phyloP scores from a whole-genome alignment of 2,888 invertebrate genomes.

The Acleris laterana region DNA sequence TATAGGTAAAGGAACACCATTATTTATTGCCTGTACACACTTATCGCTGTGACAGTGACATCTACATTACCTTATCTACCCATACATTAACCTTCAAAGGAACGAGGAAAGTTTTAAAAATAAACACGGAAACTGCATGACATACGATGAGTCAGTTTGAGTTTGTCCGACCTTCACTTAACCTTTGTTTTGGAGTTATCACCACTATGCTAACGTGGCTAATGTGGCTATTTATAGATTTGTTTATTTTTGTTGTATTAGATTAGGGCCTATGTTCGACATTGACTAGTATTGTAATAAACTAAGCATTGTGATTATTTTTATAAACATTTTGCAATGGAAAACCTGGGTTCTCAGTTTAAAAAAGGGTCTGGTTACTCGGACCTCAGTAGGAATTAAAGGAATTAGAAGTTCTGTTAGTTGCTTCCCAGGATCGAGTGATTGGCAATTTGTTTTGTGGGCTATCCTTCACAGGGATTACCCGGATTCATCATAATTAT shows the following conservation, averaged over 20 bases:
- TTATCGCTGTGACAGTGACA: conserved; percentile 18
- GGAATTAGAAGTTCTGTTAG: no score
- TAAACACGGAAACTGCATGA: conserved; percentile 22
- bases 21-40: conserved; percentile 17
- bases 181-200: conserved; percentile 45
- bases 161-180: conserved; percentile 13
- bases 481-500: no score
- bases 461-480: no score
- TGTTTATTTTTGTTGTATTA: conserved; percentile 11
- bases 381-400: no score
- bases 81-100: conserved; percentile 32
- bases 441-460: no score
- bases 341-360: no score
- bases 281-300: neutral
- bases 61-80: conserved; percentile 25
- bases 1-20: conserved; percentile 5
- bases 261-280: conserved; percentile 16
- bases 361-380: no score
- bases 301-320: neutral
- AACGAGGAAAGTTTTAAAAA: conserved; percentile 34
- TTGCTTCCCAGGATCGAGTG: no score
- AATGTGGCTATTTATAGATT: conserved; percentile 45
- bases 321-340: neutral
- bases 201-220: conserved; percentile 43
- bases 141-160: neutral